Conservation (phyloP, 2,888 invertebrate species). For the Alloscopus bannaensis region DNA sequence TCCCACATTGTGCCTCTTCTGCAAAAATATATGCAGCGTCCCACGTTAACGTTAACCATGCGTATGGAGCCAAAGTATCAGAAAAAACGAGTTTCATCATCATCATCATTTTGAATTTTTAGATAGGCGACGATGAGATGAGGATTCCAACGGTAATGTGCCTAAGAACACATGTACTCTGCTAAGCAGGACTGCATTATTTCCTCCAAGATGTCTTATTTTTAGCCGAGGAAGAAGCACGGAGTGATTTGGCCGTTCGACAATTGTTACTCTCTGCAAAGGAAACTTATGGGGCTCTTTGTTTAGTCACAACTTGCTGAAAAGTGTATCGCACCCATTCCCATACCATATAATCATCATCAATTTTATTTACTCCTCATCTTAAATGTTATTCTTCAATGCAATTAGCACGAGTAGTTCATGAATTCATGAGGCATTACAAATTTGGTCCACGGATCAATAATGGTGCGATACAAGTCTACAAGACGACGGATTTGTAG, state of each 20-base stretch:
- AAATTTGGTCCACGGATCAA: slow-evolving; percentile 52
- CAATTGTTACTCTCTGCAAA: slow-evolving; percentile 55
- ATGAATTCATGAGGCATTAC: slow-evolving; percentile 28
- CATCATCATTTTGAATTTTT: too few species aligned
- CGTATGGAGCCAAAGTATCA: too few species aligned
- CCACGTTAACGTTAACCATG: too few species aligned
- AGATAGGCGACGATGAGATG: too few species aligned
- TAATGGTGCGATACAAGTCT: slow-evolving; percentile 34
- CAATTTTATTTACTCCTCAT: slow-evolving; percentile 49
- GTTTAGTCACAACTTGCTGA: slow-evolving; percentile 51
- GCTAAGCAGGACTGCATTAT: too few species aligned
- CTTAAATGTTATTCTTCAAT: too few species aligned
- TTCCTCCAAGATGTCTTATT: slow-evolving; percentile 55
- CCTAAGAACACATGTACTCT: too few species aligned
- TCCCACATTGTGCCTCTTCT: too few species aligned
- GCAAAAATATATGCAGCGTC: too few species aligned
- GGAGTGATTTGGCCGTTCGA: slow-evolving; percentile 57
- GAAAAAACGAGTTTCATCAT: too few species aligned
- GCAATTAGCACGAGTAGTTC: not conserved
- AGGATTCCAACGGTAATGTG: too few species aligned
- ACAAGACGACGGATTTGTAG: slow-evolving; percentile 8
- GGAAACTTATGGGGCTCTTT: slow-evolving; percentile 16
- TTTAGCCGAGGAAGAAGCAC: slow-evolving; percentile 59
- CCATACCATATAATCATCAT: slow-evolving; percentile 59
- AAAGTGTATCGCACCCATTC: slow-evolving; percentile 52